phyloP scores from a whole-genome alignment of 2,888 invertebrate genomes.

The Acleris literana region DNA sequence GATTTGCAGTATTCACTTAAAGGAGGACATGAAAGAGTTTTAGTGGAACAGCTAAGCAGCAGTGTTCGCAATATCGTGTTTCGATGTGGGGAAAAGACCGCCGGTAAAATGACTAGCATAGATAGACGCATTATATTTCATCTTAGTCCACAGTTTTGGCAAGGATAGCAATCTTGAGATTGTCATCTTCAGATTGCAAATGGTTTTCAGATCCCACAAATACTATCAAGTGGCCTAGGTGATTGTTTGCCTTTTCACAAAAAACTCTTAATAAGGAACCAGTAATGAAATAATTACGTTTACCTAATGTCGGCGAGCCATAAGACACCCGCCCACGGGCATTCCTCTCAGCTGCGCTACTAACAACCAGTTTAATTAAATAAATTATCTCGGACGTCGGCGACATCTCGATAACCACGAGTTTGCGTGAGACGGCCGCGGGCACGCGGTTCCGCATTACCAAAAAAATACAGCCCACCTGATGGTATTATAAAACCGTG shows the following conservation, averaged over 20 bases:
- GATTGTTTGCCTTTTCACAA: not conserved
- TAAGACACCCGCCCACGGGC: constrained; percentile 33
- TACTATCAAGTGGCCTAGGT: no score
- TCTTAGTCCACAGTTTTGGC: not conserved
- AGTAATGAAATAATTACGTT: constrained; percentile 24
- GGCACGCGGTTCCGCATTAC: constrained; percentile 6
- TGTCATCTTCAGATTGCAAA: no score
- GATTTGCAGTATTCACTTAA: no score
- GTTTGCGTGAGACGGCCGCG: not conserved
- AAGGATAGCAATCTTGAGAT: not conserved
- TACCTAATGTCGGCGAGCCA: constrained; percentile 24
- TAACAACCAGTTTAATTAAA: constrained; percentile 38
- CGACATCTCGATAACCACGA: constrained; percentile 25
- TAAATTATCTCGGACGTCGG: constrained; percentile 34
- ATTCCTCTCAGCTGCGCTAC: constrained; percentile 15
- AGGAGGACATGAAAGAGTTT: no score
- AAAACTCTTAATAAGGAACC: not conserved
- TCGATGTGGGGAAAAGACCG: no score
- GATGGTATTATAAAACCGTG: no score
- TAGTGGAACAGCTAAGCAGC: no score
- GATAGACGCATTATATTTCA: not conserved
- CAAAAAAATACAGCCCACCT: no score
- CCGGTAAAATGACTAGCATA: not conserved
- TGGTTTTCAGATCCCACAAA: no score
- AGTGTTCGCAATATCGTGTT: no score